Evolutionary conservation across 2,113 vertebrate genomes (phyloP).

Genomic region (Leptobrachium ailaonicum): DNA sequence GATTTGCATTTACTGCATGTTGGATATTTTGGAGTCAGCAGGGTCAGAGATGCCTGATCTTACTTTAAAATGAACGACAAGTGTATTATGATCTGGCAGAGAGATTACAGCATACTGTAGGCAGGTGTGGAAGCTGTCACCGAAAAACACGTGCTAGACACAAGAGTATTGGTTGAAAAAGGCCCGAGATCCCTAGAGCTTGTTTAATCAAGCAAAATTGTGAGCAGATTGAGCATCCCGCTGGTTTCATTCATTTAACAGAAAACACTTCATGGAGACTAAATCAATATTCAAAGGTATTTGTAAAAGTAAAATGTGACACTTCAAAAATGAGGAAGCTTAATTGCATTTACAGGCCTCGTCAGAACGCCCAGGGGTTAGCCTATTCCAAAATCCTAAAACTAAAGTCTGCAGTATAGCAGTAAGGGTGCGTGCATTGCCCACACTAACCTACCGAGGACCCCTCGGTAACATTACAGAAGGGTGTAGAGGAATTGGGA

Average conservation of each 20-base stretch:
- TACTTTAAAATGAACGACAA: too few species aligned
- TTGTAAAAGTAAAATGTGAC: background rate
- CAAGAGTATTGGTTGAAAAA: background rate
- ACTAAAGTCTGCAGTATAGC: too few species aligned
- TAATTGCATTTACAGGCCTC: too few species aligned
- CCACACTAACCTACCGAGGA: too few species aligned
- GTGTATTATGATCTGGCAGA: background rate
- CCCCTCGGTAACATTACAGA: too few species aligned
- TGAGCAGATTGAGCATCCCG: conserved; percentile 11
- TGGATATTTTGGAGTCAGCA: too few species aligned
- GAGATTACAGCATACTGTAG: background rate
- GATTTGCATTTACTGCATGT: too few species aligned
- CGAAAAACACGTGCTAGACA: background rate
- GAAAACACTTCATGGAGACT: background rate
- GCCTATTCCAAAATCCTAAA: too few species aligned
- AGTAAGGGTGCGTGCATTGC: too few species aligned
- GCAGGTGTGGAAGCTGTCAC: background rate
- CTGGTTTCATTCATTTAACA: background rate
- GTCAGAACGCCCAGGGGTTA: too few species aligned
- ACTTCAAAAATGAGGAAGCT: background rate
- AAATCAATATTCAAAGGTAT: conserved; percentile 1
- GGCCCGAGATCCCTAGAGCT: conserved; percentile 2
- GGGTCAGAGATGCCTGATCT: too few species aligned
- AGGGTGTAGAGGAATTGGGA: too few species aligned
- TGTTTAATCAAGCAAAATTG: conserved; percentile 10